These are phyloP conservation scores for Ispidina lecontei DNA, from an alignment of 2,797 vertebrate species.

Conservation along the genomic window DNA sequence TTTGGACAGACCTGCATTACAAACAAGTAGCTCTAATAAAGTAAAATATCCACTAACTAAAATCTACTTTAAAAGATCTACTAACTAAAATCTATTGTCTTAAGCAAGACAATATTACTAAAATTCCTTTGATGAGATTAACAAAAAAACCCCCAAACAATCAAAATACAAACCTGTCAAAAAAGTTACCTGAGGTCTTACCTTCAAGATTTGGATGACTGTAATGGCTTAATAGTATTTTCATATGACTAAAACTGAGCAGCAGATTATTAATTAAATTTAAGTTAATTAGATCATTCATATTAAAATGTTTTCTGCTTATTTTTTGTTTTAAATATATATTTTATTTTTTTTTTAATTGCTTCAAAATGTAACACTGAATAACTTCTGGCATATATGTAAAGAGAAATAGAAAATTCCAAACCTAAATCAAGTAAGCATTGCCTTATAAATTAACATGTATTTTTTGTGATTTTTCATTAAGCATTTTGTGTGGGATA, in stretches of 20 bases:
- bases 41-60: not conserved
- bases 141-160: too few relatives aligned
- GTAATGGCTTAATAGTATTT: not conserved
- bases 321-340: not conserved
- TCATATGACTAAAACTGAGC: not conserved
- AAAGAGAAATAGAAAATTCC: not conserved
- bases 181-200: not conserved
- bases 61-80: not conserved
- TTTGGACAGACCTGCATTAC: rapidly evolving
- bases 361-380: not conserved
- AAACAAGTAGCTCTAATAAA: not conserved
- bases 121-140: too few relatives aligned
- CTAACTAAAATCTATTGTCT: too few relatives aligned
- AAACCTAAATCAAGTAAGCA: not conserved
- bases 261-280: not conserved
- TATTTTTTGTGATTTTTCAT: not conserved
- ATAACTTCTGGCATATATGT: not conserved
- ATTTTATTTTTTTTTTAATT: not conserved
- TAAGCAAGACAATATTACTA: not conserved
- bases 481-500: not conserved
- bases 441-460: not conserved
- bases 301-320: not conserved
- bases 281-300: too few relatives aligned
- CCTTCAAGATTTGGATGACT: not conserved
- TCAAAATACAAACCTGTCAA: too few relatives aligned